These are phyloP conservation scores for Xiphophorus couchianus DNA, from an alignment of 2,113 vertebrate genomes.

Conservation along the genomic window DNA sequence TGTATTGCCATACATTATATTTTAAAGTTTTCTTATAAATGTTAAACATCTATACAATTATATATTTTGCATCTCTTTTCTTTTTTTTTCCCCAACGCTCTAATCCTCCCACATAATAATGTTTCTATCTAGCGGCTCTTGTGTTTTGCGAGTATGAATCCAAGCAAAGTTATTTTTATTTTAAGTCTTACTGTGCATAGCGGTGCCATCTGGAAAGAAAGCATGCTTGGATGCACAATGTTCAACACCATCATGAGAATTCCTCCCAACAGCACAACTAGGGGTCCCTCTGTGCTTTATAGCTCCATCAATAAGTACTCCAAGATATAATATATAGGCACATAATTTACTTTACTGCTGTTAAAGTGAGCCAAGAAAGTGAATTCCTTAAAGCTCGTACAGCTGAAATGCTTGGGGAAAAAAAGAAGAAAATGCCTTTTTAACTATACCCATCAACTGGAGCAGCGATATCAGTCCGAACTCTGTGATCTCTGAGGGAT, in stretches of 20 bases:
- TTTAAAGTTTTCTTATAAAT: background rate
- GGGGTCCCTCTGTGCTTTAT: background rate
- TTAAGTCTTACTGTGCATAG: background rate
- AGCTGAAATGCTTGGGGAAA: background rate
- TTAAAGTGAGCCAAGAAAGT: background rate
- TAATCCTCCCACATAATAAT: background rate
- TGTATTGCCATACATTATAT: background rate
- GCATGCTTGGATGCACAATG: background rate
- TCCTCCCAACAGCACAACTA: background rate
- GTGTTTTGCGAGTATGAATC: background rate
- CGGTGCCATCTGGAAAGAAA: background rate
- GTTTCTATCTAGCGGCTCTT: background rate
- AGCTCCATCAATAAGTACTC: background rate
- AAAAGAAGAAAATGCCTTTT: background rate
- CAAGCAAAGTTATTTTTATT: background rate
- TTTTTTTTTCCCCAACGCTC: background rate
- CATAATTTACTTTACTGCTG: background rate
- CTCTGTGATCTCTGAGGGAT: constrained; percentile 7
- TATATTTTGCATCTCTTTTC: background rate
- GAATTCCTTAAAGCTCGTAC: background rate
- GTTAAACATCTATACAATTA: background rate
- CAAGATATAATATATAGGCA: background rate
- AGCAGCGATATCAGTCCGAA: background rate
- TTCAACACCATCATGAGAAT: background rate
- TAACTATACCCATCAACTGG: background rate